A percentile compares a stretch with the other conserved stretches of the same genome.
phyloP scores from a whole-genome alignment of 1,140 invertebrate genomes.

The Calliphora vicina region DNA sequence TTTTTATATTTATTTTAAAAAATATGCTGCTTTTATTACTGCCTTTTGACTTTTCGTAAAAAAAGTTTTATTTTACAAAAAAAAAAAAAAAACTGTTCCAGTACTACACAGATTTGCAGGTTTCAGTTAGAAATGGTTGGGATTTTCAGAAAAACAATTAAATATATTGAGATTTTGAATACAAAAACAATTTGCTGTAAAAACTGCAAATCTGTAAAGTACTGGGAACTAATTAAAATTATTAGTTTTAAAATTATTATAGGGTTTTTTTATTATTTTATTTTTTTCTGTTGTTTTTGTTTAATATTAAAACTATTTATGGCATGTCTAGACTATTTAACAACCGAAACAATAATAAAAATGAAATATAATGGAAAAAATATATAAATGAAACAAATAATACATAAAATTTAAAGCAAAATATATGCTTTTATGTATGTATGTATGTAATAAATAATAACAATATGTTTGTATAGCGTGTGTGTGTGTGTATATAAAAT shows the following conservation, averaged over 20 bases:
- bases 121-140: too few species aligned
- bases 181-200: too few species aligned
- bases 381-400: background rate
- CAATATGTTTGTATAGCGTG: background rate
- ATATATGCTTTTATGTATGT: background rate
- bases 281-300: background rate
- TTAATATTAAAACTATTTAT: background rate
- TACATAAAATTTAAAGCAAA: background rate
- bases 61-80: constrained; percentile 16
- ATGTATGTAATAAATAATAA: background rate
- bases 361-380: background rate
- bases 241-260: too few species aligned
- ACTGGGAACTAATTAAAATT: too few species aligned
- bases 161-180: too few species aligned
- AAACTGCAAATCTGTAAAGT: too few species aligned
- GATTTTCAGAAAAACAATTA: too few species aligned
- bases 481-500: background rate
- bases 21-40: background rate
- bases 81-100: background rate
- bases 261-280: background rate
- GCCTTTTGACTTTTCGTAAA: background rate
- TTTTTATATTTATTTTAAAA: background rate
- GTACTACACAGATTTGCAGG: too few species aligned
- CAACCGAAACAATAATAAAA: background rate
- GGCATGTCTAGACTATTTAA: background rate